Evolutionary conservation across 2,797 vertebrate species (phyloP), one percentile per base, ranked within the genome.

Genomic region (Lithobates pipiens): DNA sequence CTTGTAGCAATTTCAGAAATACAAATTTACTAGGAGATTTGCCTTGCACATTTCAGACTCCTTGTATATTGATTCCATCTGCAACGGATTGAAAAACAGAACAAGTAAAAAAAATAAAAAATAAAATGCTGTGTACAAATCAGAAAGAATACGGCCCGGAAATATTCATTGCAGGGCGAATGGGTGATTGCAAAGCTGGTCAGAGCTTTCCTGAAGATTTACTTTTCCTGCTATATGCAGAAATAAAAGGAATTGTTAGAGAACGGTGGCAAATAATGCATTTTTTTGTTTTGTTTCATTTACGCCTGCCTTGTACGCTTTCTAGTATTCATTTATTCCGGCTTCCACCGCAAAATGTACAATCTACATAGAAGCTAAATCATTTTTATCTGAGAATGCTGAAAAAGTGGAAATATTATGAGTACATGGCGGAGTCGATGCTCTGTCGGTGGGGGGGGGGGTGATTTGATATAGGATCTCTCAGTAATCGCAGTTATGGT

Each of bases 41-140:
- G 85, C 85, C 88, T 89, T 91, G 88, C 88, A 72, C 86, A 85
- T 86, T 90, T 88, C 84, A 71, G 78, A 80, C 83, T 88, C 88
- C 88, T 91, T 86, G 73, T 75, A 86, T 76, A 83, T 77, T 82
- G 88, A 91, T 84, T 85, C 81, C 90, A 89, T 88, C 85, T 88
- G 89, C 84, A 85, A 83, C 73, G 74, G 73, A 78, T 76, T 68
- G 54, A n/a, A 63, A 36, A 69, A 44, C 25, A 72, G 34, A 72
- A 25, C n/a, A 42, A 61, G 8, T 23, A 27, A 72, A 32, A 21
- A 21, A 4, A 32, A 21, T 7, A 23, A 57, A 57, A 57, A 57
- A 23, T 57, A 10, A 44, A 72, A 74, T 61, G 68, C 11, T 29
- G 44, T 69, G 29, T 3, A 84, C 77, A 78, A 79, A 9, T 25